These are phyloP conservation scores for Crioceris asparagi DNA, from an alignment of 2,888 invertebrate species.

Conservation along the genomic window DNA sequence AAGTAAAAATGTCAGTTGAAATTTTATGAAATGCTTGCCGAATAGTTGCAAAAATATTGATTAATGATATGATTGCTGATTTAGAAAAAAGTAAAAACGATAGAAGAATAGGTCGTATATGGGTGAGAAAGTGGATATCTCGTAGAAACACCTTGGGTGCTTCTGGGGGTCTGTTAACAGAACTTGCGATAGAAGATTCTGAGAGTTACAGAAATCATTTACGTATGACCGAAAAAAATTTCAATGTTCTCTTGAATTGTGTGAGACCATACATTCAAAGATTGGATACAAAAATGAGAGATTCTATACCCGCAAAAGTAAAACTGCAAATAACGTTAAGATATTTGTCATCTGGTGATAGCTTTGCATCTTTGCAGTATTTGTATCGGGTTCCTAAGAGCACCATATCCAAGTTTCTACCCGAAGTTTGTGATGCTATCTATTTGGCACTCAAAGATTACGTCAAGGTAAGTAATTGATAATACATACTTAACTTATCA, in stretches of 20 bases:
- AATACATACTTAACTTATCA: no score
- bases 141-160: slow-evolving; percentile 19
- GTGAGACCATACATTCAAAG: slow-evolving; percentile 9
- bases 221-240: slow-evolving; percentile 14
- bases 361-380: slow-evolving; percentile 3
- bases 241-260: slow-evolving; percentile 9
- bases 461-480: slow-evolving; percentile 4
- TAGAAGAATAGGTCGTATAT: slow-evolving; percentile 13
- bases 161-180: slow-evolving; percentile 18
- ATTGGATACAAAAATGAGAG: slow-evolving; percentile 6
- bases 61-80: slow-evolving; percentile 8
- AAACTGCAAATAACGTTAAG: slow-evolving; percentile 16
- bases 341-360: slow-evolving; percentile 16
- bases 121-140: slow-evolving; percentile 17
- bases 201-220: slow-evolving; percentile 14
- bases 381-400: slow-evolving; percentile 4
- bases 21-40: no score
- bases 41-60: no score
- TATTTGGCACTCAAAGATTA: slow-evolving; percentile 1
- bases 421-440: slow-evolving; percentile 6
- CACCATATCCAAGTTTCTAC: slow-evolving; percentile 5
- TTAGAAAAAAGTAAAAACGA: slow-evolving; percentile 11
- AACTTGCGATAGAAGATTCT: slow-evolving; percentile 20
- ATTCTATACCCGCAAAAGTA: slow-evolving; percentile 10
- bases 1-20: no score